These are phyloP conservation scores for Champsocephalus esox DNA, from an alignment of 2,797 vertebrate genomes.

Conservation along the genomic window DNA sequence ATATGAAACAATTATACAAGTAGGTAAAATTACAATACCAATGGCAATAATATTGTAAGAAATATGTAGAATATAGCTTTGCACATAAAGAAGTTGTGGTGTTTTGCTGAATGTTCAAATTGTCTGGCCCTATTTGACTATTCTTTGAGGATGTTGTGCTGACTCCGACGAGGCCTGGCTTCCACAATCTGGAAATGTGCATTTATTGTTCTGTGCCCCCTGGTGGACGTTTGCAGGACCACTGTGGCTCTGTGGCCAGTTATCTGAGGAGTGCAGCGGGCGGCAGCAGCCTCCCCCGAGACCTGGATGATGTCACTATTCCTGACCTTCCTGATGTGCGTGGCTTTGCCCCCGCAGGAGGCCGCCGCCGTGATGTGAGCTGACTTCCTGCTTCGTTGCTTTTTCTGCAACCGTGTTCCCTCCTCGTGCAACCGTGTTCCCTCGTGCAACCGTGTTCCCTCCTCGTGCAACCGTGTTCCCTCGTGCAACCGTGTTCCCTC, in stretches of 20 bases:
- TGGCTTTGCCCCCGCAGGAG: slow-evolving; percentile 35
- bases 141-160: not conserved
- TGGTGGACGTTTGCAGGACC: slow-evolving; percentile 75
- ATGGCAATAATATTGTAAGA: too few species aligned
- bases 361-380: slow-evolving; percentile 23
- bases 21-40: too few species aligned
- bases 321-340: slow-evolving; percentile 82
- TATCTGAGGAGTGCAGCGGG: slow-evolving; percentile 71
- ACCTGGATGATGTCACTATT: slow-evolving; percentile 81
- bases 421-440: not conserved
- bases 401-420: not conserved
- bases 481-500: too few species aligned
- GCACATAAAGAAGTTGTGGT: too few species aligned
- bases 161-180: not conserved
- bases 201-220: slow-evolving; percentile 62
- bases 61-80: too few species aligned
- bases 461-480: too few species aligned
- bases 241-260: slow-evolving; percentile 78
- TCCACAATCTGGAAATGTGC: not conserved
- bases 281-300: slow-evolving; percentile 67
- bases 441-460: too few species aligned
- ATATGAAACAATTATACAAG: too few species aligned
- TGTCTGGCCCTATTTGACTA: not conserved
- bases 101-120: too few species aligned
- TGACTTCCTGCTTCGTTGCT: slow-evolving; percentile 8